Evolutionary conservation across 2,888 invertebrate species (phyloP).

Genomic region (Itoplectis maculator): DNA sequence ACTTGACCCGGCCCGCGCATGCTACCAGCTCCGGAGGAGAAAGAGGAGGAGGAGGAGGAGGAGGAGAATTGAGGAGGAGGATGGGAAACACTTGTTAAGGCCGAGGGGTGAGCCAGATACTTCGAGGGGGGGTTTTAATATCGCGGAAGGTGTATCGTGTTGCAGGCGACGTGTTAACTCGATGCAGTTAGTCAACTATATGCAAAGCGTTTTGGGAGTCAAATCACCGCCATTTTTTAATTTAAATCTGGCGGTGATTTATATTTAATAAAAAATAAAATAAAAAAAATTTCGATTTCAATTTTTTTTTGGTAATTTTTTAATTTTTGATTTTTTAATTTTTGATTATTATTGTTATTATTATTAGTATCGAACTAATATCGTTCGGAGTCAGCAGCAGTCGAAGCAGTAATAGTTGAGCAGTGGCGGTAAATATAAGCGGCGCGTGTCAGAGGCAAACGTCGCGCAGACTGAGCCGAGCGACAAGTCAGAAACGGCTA

Average conservation of each 20-base stretch:
- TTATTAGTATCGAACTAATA: no score
- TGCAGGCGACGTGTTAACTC: constrained; percentile 19
- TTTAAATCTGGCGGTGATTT: no score
- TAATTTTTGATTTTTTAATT: no score
- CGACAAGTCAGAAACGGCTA: constrained; percentile 65
- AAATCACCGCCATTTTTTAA: no score
- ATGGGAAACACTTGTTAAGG: constrained; percentile 25
- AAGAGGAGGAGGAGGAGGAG: background rate
- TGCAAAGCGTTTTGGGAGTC: no score
- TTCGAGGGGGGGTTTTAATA: constrained; percentile 47
- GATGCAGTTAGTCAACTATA: background rate
- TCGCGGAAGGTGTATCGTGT: constrained; percentile 51
- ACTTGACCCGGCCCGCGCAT: constrained; percentile 2
- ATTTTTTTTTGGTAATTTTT: no score
- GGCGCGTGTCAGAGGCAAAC: constrained; percentile 12
- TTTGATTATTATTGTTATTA: no score
- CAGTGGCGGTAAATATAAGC: constrained; percentile 11
- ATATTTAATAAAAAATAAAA: no score
- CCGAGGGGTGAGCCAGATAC: background rate
- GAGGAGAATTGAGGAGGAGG: background rate
- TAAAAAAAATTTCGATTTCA: no score
- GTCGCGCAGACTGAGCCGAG: constrained; percentile 41
- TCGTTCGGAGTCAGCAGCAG: constrained; percentile 24
- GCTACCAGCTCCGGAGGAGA: background rate
- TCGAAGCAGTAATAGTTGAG: constrained; percentile 1